Evolutionary conservation across 2,113 vertebrate species (phyloP).

Genomic region (Anoplopoma fimbria): DNA sequence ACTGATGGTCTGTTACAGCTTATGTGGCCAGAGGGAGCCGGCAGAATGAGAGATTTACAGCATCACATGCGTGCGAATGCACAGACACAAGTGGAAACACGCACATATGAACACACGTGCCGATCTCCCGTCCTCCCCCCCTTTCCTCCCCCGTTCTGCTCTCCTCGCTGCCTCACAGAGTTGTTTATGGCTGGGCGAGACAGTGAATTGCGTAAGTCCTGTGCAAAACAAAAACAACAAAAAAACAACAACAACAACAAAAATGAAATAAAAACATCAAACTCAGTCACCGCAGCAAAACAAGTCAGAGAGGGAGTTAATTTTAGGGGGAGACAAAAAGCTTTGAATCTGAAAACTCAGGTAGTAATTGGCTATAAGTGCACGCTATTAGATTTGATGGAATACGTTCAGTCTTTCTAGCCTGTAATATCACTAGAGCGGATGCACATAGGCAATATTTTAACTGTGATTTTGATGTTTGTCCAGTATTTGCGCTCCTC

Average conservation of each 20-base stretch:
- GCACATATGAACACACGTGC: slow-evolving; percentile 29
- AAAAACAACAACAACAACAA: slow-evolving; percentile 75
- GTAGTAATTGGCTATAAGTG: not conserved
- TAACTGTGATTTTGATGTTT: not conserved
- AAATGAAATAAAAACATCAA: slow-evolving; percentile 68
- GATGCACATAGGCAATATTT: not conserved
- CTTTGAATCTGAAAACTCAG: not conserved
- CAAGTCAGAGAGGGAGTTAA: slow-evolving; percentile 21
- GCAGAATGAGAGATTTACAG: slow-evolving; percentile 65
- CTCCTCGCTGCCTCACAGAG: slow-evolving; percentile 56
- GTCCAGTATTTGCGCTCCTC: not conserved
- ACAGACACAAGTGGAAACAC: slow-evolving; percentile 45
- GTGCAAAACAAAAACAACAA: slow-evolving; percentile 76
- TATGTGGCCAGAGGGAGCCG: slow-evolving; percentile 71
- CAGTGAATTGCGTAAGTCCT: slow-evolving; percentile 75
- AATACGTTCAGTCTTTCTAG: not conserved
- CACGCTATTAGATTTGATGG: slow-evolving; percentile 2
- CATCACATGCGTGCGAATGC: slow-evolving; percentile 40
- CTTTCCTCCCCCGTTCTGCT: slow-evolving; percentile 5
- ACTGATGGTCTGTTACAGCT: slow-evolving; percentile 81
- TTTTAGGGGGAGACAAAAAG: slow-evolving; percentile 28
- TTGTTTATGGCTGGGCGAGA: slow-evolving; percentile 77
- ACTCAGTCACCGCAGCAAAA: slow-evolving; percentile 43
- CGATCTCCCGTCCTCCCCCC: too few relatives aligned
- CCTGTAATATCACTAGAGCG: not conserved